A percentile compares a stretch with the other conserved stretches of the same genome.
Conservation (phyloP, 2,113 vertebrate species). For the Myodes glareolus region DNA sequence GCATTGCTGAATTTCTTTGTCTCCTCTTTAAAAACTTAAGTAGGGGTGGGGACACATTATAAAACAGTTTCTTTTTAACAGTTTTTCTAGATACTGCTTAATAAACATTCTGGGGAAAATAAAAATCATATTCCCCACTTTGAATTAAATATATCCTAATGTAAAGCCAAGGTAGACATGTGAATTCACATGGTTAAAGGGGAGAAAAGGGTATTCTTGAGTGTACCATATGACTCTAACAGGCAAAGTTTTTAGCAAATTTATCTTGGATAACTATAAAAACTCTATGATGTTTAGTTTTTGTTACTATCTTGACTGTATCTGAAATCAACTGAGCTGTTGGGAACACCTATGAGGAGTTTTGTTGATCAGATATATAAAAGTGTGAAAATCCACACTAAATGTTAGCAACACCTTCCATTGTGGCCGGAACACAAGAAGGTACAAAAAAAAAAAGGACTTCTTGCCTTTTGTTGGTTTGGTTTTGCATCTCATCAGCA, state of each 20-base stretch:
- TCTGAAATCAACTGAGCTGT: background rate
- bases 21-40: background rate
- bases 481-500: background rate
- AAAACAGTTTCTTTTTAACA: background rate
- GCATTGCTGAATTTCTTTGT: background rate
- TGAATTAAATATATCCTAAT: constrained; percentile 21
- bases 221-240: background rate
- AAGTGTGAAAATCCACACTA: background rate
- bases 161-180: background rate
- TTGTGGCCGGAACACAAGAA: background rate
- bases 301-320: background rate
- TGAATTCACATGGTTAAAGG: background rate
- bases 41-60: background rate
- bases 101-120: constrained; percentile 9
- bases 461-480: background rate
- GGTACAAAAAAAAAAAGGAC: background rate
- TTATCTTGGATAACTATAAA: background rate
- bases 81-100: background rate
- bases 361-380: background rate
- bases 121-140: background rate
- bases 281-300: background rate
- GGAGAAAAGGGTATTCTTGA: background rate
- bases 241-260: background rate
- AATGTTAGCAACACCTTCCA: no score
- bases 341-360: no score